Percentiles rank a stretch among this genome's conserved stretches.
These are phyloP conservation scores for Perithous albicinctus DNA, from an alignment of 2,888 invertebrate genomes.

Conservation along the genomic window DNA sequence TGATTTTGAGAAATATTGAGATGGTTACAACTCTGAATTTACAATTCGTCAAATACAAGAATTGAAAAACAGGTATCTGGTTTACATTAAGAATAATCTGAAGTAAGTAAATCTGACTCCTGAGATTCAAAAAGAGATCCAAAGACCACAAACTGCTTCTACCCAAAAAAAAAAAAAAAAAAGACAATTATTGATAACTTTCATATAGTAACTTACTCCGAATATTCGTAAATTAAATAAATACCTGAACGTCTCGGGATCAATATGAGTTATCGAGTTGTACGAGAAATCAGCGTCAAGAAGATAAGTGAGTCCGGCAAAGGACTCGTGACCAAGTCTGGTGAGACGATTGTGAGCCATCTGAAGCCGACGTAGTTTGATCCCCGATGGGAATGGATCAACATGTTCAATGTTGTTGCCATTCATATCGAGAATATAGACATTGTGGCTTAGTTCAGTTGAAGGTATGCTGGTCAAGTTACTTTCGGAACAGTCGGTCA, in stretches of 20 bases:
- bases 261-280: slow-evolving; percentile 88
- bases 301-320: slow-evolving; percentile 88
- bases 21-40: too few species aligned
- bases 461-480: slow-evolving; percentile 90
- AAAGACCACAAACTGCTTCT: background rate
- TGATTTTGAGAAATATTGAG: too few species aligned
- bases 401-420: slow-evolving; percentile 88
- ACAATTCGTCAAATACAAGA: background rate
- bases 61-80: background rate
- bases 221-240: background rate
- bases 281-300: slow-evolving; percentile 90
- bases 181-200: background rate
- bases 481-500: slow-evolving; percentile 91
- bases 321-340: slow-evolving; percentile 87
- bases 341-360: slow-evolving; percentile 89
- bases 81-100: background rate
- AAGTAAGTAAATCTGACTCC: background rate
- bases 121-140: background rate
- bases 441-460: slow-evolving; percentile 89
- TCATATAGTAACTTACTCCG: background rate
- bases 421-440: slow-evolving; percentile 90
- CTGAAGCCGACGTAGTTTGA: slow-evolving; percentile 89
- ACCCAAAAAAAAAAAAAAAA: too few species aligned
- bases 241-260: slow-evolving; percentile 89
- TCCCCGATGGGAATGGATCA: slow-evolving; percentile 88